Base-by-base conservation (phyloP, 2,113 vertebrate species). In the Alligator sinensis region DNA sequence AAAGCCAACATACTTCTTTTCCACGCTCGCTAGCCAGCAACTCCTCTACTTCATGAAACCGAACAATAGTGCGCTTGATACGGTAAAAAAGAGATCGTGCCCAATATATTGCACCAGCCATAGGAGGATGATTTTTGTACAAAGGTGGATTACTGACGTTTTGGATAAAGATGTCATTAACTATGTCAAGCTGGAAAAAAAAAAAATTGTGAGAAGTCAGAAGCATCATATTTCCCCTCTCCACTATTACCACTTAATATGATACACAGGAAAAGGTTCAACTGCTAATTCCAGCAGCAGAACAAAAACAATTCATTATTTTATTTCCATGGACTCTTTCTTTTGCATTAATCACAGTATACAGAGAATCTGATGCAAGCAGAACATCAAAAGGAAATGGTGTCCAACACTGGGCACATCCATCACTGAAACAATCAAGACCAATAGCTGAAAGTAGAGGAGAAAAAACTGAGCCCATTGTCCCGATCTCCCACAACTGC, bases 21-120 rank as follows among this genome's bases (percentile, higher is more conserved):
- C 98, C 98, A 57, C 96, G 95, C 14, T 98, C 97, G 70, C 96
- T 97, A 25, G 98, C 85, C 93, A 99, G 88, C 87, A 99, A 94
- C 75, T 98, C 98, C 9, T 97, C 96, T 4, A 97, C 98, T 83
- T 99, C 97, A 18, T 98, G 97, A 86, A 99, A 99, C 2, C 98
- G 91, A 74, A 98, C 89, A 79, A 99, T 98, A 84, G 98, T 98
- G 74, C 96, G 97, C 66, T 98, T 98, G 74, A 99, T 98, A 18
- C 97, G 95, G 21, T 88, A n/a, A 89, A 98, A 98, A 60, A 99
- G 98, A 10, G 97, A 98, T 1, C 97, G 98, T 3, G 96, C 98
- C 99, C 99, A 99, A 89, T 96, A 97, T 84, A 99, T 99, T 16
- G 99, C 98, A n/a, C 99, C 99, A 5, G 99, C 98, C 62, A 99